These are phyloP conservation scores for Lasiurus cinereus DNA, from an alignment of 2,113 vertebrate genomes.

Conservation along the genomic window DNA sequence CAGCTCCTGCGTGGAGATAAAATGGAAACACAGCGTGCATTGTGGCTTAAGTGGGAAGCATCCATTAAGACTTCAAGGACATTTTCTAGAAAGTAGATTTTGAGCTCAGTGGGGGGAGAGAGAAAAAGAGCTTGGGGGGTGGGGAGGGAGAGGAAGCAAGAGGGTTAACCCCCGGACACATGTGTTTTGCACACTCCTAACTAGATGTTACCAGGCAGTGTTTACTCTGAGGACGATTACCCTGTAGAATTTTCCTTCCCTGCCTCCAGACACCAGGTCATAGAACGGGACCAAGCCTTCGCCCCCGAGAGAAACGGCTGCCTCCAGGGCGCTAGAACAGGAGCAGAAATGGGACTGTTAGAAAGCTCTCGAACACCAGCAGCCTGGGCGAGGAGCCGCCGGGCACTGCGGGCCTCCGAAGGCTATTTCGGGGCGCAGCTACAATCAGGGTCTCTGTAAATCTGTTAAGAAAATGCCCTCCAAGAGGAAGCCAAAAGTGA, in stretches of 20 bases:
- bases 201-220: background rate
- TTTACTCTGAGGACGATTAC: conserved; percentile 84
- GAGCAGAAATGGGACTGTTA: conserved; percentile 46
- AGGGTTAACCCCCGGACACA: conserved; percentile 24
- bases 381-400: rapidly evolving
- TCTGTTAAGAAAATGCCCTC: background rate
- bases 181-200: conserved; percentile 14
- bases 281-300: conserved; percentile 94
- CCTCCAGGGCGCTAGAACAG: conserved; percentile 91
- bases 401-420: background rate
- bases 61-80: rapidly evolving
- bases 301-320: conserved; percentile 91
- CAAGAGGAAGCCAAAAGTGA: background rate
- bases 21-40: background rate
- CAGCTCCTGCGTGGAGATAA: conserved; percentile 90
- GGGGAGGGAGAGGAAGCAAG: background rate
- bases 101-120: conserved; percentile 6
- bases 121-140: background rate
- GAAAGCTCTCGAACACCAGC: conserved; percentile 36
- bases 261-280: conserved; percentile 91
- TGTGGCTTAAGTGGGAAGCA: conserved; percentile 2
- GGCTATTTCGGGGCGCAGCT: rapidly evolving
- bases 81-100: conserved; percentile 60
- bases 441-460: background rate
- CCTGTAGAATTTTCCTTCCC: conserved; percentile 92